Evolutionary conservation across 1,140 invertebrate species (phyloP).

Genomic region (Trinorchestia longiramus): DNA sequence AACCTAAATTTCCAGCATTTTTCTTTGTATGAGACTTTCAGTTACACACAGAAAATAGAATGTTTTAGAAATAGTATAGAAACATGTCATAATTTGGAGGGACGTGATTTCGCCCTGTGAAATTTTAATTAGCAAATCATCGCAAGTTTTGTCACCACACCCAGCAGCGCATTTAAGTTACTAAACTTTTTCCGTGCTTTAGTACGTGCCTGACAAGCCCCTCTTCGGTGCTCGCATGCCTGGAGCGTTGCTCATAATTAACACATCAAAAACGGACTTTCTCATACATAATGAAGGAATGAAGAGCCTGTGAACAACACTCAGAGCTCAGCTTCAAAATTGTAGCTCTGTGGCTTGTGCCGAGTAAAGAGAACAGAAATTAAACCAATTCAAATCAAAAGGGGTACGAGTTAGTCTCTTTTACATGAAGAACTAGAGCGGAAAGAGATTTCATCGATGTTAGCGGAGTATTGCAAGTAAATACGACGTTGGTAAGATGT

Average conservation of each 20-base stretch:
- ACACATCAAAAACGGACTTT: background rate
- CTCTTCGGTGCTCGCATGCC: too few relatives aligned
- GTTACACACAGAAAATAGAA: background rate
- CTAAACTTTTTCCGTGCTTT: background rate
- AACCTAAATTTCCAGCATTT: background rate
- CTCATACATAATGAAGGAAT: background rate
- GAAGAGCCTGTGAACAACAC: background rate
- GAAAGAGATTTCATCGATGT: background rate
- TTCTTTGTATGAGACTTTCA: background rate
- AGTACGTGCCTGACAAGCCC: too few relatives aligned
- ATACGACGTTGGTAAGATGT: background rate
- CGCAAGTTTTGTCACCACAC: background rate
- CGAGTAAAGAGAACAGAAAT: background rate
- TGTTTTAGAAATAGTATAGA: background rate
- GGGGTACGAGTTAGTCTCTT: background rate
- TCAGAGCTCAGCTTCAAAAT: background rate
- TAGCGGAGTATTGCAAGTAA: background rate
- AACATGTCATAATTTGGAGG: background rate
- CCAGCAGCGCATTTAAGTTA: background rate
- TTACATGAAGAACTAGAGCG: background rate
- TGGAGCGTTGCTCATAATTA: background rate
- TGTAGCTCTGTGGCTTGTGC: background rate
- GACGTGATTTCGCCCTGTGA: background rate
- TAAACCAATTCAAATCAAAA: background rate
- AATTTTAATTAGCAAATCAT: background rate